Conservation (phyloP, 2,888 invertebrate species). For the Melinaea menophilus region DNA sequence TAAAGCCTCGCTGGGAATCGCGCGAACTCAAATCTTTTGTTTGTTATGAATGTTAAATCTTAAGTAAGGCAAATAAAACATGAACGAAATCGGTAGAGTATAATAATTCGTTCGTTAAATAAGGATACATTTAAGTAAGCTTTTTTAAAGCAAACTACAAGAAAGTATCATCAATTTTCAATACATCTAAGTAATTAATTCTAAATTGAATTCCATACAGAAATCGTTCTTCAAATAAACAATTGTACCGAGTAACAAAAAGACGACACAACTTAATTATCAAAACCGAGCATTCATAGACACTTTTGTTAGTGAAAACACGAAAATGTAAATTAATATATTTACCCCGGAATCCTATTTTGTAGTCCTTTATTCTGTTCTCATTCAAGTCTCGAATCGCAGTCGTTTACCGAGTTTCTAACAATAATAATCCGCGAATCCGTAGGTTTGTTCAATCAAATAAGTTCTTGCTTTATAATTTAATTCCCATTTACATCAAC, state of each 20-base stretch:
- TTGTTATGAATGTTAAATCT: conserved; percentile 7
- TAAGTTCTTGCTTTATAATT: conserved; percentile 73
- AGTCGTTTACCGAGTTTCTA: conserved; percentile 53
- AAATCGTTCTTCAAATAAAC: neutral
- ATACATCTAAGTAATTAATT: too few species aligned
- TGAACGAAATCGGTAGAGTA: neutral
- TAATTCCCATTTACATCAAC: conserved; percentile 68
- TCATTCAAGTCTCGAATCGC: conserved; percentile 49
- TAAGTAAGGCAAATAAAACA: neutral
- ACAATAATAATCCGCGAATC: conserved; percentile 64
- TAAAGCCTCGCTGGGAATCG: conserved; percentile 48
- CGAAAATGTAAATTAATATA: conserved; percentile 29
- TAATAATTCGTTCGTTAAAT: neutral
- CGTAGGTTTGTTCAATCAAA: conserved; percentile 72
- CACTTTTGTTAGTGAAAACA: conserved; percentile 23
- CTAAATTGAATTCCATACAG: too few species aligned
- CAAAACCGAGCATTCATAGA: conserved; percentile 15
- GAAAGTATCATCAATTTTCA: too few species aligned
- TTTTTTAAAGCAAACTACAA: too few species aligned
- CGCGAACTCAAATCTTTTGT: conserved; percentile 1
- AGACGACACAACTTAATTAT: conserved; percentile 19
- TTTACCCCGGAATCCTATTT: conserved; percentile 37
- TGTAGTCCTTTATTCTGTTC: conserved; percentile 39
- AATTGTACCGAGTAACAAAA: conserved; percentile 59
- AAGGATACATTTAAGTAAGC: neutral